Conservation (phyloP, 2,888 invertebrate genomes). For the Pogonocherus hispidulus region DNA sequence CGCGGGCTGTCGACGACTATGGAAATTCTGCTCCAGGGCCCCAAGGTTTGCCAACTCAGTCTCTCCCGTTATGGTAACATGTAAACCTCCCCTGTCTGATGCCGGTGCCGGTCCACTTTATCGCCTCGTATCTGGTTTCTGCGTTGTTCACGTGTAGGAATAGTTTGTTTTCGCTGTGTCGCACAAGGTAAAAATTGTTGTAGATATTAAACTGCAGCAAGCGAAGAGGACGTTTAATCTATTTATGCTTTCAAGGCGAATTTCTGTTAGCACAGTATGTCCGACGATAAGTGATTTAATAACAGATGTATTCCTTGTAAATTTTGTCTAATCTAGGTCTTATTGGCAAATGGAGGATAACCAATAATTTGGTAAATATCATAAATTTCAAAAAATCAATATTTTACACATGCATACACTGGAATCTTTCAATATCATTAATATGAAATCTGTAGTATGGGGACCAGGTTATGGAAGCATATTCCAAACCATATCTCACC, state of each 20-base stretch:
- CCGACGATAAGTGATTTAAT: no score
- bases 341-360: no score
- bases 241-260: neutral
- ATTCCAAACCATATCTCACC: no score
- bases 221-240: neutral
- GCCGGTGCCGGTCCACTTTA: conserved; percentile 27
- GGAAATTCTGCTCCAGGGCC: conserved; percentile 28
- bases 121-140: conserved; percentile 33
- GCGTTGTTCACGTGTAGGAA: conserved; percentile 23
- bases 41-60: conserved; percentile 30
- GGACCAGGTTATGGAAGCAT: no score
- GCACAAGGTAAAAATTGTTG: conserved; percentile 8
- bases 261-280: no score
- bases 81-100: conserved; percentile 24
- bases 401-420: no score
- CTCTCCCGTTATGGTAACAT: conserved; percentile 36
- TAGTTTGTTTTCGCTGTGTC: conserved; percentile 24
- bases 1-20: conserved; percentile 27
- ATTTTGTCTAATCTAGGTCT: no score
- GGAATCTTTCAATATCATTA: no score
- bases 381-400: no score
- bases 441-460: no score
- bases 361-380: no score
- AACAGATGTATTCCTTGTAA: no score
- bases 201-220: neutral